These are phyloP conservation scores for Apodemus sylvaticus DNA, from an alignment of 2,113 vertebrate genomes.

Conservation along the genomic window DNA sequence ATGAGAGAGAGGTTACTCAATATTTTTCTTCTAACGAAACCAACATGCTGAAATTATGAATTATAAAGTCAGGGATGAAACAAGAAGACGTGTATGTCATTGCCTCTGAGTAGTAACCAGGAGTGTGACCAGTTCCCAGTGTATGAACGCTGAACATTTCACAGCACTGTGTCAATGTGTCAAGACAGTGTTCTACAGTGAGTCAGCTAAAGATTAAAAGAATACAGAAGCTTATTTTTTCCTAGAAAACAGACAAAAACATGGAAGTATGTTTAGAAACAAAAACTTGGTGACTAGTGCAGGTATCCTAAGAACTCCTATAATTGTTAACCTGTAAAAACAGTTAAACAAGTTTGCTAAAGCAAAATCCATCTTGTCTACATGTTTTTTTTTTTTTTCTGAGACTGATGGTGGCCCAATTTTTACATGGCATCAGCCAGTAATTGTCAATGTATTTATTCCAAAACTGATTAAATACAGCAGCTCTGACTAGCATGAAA, in stretches of 20 bases:
- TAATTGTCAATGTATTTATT: background rate
- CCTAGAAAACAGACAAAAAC: background rate
- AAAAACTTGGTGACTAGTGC: background rate
- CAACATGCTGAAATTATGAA: background rate
- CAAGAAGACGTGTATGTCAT: rapidly evolving
- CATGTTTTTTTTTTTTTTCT: background rate
- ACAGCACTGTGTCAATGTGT: background rate
- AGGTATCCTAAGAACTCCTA: background rate
- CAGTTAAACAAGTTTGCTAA: background rate
- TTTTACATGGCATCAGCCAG: background rate
- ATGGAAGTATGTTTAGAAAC: background rate
- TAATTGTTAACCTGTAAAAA: background rate
- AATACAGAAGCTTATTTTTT: background rate
- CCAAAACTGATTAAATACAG: background rate
- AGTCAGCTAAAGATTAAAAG: rapidly evolving
- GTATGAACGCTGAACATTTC: background rate
- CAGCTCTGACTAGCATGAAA: background rate
- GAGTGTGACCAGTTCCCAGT: rapidly evolving
- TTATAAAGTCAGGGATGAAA: background rate
- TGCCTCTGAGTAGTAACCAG: background rate
- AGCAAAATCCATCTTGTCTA: background rate
- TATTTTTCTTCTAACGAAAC: background rate
- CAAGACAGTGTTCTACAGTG: background rate
- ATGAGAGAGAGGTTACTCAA: background rate
- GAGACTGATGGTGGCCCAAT: background rate